Evolutionary conservation across 2,113 vertebrate genomes (phyloP).

Genomic region (Nannobrachium achirus): DNA sequence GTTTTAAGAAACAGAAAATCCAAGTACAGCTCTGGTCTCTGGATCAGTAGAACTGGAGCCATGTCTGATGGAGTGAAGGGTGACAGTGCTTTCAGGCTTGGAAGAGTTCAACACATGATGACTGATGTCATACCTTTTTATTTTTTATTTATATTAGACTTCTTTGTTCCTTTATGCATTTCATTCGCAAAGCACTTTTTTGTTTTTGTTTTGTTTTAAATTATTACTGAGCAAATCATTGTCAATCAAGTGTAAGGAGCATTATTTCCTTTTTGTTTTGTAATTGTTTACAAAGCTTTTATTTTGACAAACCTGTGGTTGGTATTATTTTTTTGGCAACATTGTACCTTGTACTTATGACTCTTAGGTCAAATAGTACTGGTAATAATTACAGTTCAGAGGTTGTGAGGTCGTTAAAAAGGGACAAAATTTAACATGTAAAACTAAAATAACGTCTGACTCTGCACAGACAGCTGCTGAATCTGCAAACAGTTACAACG

Average conservation of each 20-base stretch:
- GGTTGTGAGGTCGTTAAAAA: no score
- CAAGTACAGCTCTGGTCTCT: conserved; percentile 9
- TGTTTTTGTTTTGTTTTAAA: conserved; percentile 6
- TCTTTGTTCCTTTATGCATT: conserved; percentile 60
- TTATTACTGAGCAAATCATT: not conserved
- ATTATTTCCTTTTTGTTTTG: not conserved
- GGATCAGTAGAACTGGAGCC: conserved; percentile 11
- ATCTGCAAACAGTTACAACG: no score
- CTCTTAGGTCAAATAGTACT: conserved; percentile 10
- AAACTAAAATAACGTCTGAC: no score
- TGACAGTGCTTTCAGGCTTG: not conserved
- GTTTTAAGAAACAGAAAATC: conserved; percentile 51
- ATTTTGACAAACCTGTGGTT: not conserved
- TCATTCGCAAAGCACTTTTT: conserved; percentile 35
- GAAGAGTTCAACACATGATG: conserved; percentile 1
- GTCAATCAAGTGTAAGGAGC: not conserved
- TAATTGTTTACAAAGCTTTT: not conserved
- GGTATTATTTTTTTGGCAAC: not conserved
- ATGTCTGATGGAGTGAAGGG: not conserved
- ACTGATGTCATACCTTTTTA: not conserved
- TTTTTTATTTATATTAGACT: conserved; percentile 64
- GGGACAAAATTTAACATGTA: no score
- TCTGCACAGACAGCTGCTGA: no score
- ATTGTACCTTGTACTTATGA: conserved; percentile 1
- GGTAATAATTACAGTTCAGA: no score